phyloP scores from a whole-genome alignment of 2,113 vertebrate species.

The Tetrao urogallus region DNA sequence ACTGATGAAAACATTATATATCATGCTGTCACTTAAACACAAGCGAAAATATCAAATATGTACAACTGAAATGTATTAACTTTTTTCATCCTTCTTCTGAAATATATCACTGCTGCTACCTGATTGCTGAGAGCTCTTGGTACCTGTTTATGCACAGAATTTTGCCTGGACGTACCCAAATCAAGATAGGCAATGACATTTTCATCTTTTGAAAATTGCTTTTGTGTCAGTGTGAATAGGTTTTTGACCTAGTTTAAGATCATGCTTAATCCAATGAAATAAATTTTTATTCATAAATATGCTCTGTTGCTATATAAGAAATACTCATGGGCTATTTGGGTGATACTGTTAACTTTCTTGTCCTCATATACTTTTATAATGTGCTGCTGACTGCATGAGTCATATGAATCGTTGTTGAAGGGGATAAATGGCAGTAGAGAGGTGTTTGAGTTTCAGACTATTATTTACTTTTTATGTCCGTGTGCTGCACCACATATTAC shows the following conservation, averaged over 20 bases:
- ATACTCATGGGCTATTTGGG: constrained; percentile 26
- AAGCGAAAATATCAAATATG: neutral
- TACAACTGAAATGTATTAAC: neutral
- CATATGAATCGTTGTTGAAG: neutral
- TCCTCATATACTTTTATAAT: constrained; percentile 21
- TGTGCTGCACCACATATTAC: neutral
- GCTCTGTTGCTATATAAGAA: constrained; percentile 58
- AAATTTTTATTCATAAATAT: constrained; percentile 59
- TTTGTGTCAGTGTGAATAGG: constrained; percentile 64
- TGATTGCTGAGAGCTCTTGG: constrained; percentile 24
- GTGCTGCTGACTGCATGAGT: neutral
- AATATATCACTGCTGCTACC: neutral
- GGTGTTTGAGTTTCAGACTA: neutral
- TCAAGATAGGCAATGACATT: constrained; percentile 65
- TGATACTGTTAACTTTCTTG: constrained; percentile 55
- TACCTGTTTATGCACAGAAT: constrained; percentile 8
- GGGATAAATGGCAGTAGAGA: neutral
- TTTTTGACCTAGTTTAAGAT: constrained; percentile 66
- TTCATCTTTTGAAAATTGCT: constrained; percentile 66
- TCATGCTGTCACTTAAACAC: neutral
- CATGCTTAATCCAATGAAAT: constrained; percentile 61
- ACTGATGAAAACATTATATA: neutral
- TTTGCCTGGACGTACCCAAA: constrained; percentile 63
- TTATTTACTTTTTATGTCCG: neutral
- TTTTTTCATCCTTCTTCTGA: constrained; percentile 42